These are phyloP conservation scores for Chymomyza amoena DNA, from an alignment of 2,888 invertebrate genomes.

Conservation along the genomic window DNA sequence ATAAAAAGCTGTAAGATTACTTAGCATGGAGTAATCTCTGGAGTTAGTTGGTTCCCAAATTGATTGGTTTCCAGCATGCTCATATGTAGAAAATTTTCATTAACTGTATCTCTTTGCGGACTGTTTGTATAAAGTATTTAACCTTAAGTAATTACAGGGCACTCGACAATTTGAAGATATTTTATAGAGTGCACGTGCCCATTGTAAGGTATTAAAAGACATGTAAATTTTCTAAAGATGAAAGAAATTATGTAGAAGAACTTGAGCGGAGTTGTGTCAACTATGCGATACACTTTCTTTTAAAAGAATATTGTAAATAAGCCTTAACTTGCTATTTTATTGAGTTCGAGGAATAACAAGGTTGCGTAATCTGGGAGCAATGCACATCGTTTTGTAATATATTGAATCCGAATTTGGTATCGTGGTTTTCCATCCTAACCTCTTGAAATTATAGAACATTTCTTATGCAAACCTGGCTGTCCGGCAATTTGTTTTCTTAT, in stretches of 20 bases:
- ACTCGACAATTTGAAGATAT: neutral
- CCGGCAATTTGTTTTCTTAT: no score
- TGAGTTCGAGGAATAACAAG: no score
- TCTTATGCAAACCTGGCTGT: no score
- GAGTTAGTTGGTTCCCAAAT: neutral
- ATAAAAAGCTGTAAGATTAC: conserved; percentile 12
- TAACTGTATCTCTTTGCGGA: neutral
- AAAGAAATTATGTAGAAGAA: neutral
- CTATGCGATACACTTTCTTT: neutral
- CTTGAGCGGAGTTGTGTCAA: neutral
- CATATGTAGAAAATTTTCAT: neutral
- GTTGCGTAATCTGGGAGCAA: no score
- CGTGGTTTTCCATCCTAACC: no score
- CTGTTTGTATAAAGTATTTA: neutral
- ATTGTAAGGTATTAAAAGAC: neutral
- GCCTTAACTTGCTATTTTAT: no score
- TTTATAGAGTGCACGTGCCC: neutral
- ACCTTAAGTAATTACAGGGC: neutral
- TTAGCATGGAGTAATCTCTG: neutral
- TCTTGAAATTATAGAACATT: no score
- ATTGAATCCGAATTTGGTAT: no score
- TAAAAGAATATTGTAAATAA: neutral
- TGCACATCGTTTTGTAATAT: no score
- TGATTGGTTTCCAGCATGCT: neutral
- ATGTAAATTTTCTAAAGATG: neutral